Evolutionary conservation across 2,888 invertebrate genomes (phyloP).

Genomic region (Torymus tubicola): DNA sequence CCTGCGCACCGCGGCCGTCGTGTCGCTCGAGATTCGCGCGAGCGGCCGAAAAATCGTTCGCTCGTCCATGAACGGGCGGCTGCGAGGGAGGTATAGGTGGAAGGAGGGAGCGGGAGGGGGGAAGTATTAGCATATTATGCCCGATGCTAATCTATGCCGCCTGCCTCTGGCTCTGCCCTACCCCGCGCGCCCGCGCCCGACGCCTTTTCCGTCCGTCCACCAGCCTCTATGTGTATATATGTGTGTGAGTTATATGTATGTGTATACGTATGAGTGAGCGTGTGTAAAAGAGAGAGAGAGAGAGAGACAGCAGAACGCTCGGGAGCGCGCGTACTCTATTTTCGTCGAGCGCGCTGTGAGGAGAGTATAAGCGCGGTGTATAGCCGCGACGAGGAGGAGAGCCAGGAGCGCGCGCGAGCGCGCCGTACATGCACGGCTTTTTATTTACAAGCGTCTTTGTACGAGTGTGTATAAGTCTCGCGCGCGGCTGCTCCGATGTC

Average conservation of each 20-base stretch:
- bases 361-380: too few species aligned
- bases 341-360: slow-evolving; percentile 37
- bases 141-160: slow-evolving; percentile 51
- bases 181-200: slow-evolving; percentile 25
- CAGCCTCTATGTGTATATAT: background rate
- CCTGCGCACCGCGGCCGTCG: background rate
- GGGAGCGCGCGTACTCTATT: slow-evolving; percentile 51
- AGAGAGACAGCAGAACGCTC: slow-evolving; percentile 7
- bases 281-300: slow-evolving; percentile 7
- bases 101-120: background rate
- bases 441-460: slow-evolving; percentile 47
- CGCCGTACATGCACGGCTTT: slow-evolving; percentile 30
- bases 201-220: slow-evolving; percentile 31
- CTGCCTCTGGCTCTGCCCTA: slow-evolving; percentile 22
- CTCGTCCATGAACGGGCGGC: background rate
- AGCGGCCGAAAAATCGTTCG: background rate
- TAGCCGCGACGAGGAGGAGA: too few species aligned
- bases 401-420: too few species aligned
- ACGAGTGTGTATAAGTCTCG: too few species aligned
- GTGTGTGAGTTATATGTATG: background rate
- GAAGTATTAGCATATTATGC: slow-evolving; percentile 40
- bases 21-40: background rate
- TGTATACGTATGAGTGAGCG: slow-evolving; percentile 9
- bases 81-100: background rate
- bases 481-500: too few species aligned